These are phyloP conservation scores for Lissonota sp. DNA, from an alignment of 2,888 invertebrate species.

Conservation along the genomic window DNA sequence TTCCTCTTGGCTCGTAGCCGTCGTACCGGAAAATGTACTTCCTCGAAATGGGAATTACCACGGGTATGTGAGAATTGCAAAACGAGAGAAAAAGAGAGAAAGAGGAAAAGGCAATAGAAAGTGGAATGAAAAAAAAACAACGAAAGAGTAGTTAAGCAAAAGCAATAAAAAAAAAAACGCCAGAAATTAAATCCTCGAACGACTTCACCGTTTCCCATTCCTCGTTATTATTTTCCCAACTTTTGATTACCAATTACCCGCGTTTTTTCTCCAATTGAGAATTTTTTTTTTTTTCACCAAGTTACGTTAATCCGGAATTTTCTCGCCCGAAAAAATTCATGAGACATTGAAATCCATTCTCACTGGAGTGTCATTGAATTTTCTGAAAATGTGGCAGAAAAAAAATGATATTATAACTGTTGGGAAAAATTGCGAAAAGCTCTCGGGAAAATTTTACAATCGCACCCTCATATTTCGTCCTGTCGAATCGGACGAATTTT, in stretches of 20 bases:
- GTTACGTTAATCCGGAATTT: not conserved
- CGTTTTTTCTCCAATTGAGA: too few relatives aligned
- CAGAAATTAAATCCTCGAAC: not conserved
- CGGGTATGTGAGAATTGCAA: not conserved
- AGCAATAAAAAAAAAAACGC: constrained; percentile 4
- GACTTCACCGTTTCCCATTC: not conserved
- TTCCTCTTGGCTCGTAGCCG: constrained; percentile 45
- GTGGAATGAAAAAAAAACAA: not conserved
- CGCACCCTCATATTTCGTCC: constrained; percentile 46
- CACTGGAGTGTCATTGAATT: too few relatives aligned
- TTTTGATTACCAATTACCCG: not conserved
- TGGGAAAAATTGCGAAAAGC: constrained; percentile 13
- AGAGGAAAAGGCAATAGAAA: constrained; percentile 1
- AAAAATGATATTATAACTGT: too few relatives aligned
- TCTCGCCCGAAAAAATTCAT: not conserved
- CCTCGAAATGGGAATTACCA: constrained; percentile 30
- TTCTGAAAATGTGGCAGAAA: too few relatives aligned
- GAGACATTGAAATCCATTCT: too few relatives aligned
- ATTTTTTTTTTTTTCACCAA: not conserved
- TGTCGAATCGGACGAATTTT: constrained; percentile 23
- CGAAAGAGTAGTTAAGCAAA: not conserved
- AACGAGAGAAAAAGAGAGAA: not conserved
- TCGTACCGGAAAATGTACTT: constrained; percentile 45
- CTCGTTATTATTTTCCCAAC: too few relatives aligned
- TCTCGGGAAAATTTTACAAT: constrained; percentile 54